phyloP scores from a whole-genome alignment of 1,140 invertebrate genomes.

The Tetramorium simillimum region DNA sequence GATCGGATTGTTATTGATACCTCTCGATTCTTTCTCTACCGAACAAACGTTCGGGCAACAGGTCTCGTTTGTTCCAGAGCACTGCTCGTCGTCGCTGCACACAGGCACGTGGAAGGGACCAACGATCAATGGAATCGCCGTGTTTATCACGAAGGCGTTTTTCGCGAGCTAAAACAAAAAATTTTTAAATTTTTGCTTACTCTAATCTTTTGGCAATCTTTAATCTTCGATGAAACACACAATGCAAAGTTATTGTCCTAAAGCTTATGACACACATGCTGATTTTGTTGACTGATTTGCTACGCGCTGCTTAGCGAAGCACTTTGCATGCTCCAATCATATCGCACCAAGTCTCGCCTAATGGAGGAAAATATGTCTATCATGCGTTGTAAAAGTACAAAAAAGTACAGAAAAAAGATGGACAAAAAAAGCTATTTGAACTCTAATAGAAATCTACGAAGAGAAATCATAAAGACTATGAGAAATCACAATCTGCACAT shows the following conservation, averaged over 20 bases:
- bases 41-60: background rate
- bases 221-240: background rate
- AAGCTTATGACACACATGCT: too few relatives aligned
- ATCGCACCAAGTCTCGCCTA: too few relatives aligned
- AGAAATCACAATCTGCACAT: too few relatives aligned
- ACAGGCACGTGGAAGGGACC: background rate
- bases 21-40: background rate
- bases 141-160: background rate
- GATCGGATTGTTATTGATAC: background rate
- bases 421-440: too few relatives aligned
- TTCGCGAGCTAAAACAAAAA: constrained; percentile 21
- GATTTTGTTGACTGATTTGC: too few relatives aligned
- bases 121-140: constrained; percentile 1
- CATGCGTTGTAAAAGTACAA: too few relatives aligned
- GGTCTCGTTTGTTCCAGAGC: background rate
- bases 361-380: too few relatives aligned
- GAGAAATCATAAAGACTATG: too few relatives aligned
- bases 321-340: too few relatives aligned
- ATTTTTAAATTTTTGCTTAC: background rate
- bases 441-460: too few relatives aligned
- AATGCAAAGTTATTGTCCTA: background rate
- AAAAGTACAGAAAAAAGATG: too few relatives aligned
- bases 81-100: background rate
- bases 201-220: background rate
- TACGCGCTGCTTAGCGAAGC: too few relatives aligned